Percentiles rank a stretch among this genome's conserved stretches.
Evolutionary conservation across 2,113 vertebrate species (phyloP).

Genomic region (Pseudorhombus dupliciocellatus): DNA sequence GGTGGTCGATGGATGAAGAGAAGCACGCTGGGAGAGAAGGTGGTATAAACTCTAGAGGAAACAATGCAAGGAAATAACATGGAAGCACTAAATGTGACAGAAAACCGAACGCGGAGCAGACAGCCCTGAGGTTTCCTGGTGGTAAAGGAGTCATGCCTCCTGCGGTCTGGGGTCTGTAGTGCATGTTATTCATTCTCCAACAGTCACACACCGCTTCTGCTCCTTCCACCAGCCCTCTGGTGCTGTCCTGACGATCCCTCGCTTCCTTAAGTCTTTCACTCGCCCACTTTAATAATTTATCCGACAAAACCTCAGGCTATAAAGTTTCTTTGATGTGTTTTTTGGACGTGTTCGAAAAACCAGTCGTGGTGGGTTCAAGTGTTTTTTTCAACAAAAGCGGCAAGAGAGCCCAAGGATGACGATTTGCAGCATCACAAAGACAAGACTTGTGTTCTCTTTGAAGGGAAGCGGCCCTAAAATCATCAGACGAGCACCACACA

Average conservation of each 20-base stretch:
- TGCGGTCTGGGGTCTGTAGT: conserved; percentile 65
- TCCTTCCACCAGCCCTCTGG: conserved; percentile 20
- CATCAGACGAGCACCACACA: not conserved
- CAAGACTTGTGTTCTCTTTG: not conserved
- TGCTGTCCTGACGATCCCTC: conserved; percentile 10
- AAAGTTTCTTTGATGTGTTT: not conserved
- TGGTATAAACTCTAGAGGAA: not conserved
- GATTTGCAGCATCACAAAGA: not conserved
- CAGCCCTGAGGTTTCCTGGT: conserved; percentile 57
- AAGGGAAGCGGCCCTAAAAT: not conserved
- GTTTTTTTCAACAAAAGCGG: not conserved
- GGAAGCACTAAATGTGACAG: conserved; percentile 9
- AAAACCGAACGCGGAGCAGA: conserved; percentile 45
- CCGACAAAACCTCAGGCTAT: conserved; percentile 8
- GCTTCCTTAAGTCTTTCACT: conserved; percentile 14
- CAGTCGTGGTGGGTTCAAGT: not conserved
- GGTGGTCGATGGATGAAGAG: not conserved
- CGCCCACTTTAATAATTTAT: not conserved
- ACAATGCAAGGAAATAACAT: conserved; percentile 10
- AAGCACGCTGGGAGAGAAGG: not conserved
- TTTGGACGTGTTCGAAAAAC: not conserved
- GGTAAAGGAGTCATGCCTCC: conserved; percentile 64
- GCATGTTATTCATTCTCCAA: conserved; percentile 64
- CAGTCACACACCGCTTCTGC: conserved; percentile 48
- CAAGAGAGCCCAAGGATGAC: not conserved